Conservation (phyloP, 2,888 invertebrate genomes). For the Caenorhabditis uteleia region DNA sequence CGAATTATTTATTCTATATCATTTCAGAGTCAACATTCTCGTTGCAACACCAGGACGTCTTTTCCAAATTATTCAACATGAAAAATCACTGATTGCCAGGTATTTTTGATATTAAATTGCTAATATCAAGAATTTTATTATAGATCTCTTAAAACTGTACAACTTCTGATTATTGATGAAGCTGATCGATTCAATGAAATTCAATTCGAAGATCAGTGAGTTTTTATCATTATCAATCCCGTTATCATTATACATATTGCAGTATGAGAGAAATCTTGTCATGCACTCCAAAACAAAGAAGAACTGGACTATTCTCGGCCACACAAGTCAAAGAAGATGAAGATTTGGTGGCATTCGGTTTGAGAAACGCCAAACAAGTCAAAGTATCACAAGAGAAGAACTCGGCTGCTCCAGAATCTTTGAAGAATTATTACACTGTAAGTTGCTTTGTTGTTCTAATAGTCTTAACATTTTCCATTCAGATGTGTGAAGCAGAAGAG, state of each 20-base stretch:
- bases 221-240: conserved; percentile 1
- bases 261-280: conserved; percentile 86
- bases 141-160: conserved; percentile 22
- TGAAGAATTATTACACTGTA: conserved; percentile 51
- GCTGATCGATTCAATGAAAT: conserved; percentile 91
- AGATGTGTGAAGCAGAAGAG: conserved; percentile 77
- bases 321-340: conserved; percentile 94
- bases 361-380: conserved; percentile 61
- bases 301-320: conserved; percentile 97
- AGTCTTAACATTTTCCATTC: conserved; percentile 8
- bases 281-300: conserved; percentile 87
- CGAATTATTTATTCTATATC: not conserved
- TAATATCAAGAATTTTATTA: not conserved
- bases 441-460: conserved; percentile 2
- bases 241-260: not conserved
- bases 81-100: conserved; percentile 36
- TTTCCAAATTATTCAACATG: conserved; percentile 77
- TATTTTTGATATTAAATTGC: not conserved
- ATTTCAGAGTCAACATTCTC: conserved; percentile 77
- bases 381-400: conserved; percentile 46
- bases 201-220: conserved; percentile 79
- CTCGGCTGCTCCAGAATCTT: conserved; percentile 44
- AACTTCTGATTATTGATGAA: conserved; percentile 91
- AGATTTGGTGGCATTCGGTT: conserved; percentile 87
- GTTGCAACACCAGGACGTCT: conserved; percentile 93